Base-by-base conservation (phyloP, 2,888 invertebrate species). In the Eristalis pertinax region DNA sequence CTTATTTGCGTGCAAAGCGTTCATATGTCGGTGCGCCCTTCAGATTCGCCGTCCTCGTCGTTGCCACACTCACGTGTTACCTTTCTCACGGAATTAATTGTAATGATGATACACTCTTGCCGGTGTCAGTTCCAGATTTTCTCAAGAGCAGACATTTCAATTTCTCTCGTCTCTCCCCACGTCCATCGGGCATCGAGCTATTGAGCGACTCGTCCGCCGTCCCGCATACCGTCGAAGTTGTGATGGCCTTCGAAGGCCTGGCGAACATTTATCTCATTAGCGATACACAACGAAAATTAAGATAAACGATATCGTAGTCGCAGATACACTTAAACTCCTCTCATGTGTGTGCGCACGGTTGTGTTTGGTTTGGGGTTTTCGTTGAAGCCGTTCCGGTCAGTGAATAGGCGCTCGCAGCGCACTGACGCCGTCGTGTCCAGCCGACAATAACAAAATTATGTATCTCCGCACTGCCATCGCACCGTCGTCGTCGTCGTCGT, bases 251-350 rank as follows among this genome's bases (percentile, higher is more conserved):
- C 58, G 60, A 67, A 67, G 43, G 65, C 82, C 62, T 72, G 58
- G 15, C 72, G 68, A 80, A 80, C 83, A 87, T 87, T 87, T 87
- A 87, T 83, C 79, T 84, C 87, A 84, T 87, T 87, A 87, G 84
- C 83, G 83, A 80, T 87, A 87, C 87, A 84, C 84, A 87, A 84
- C 79, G 75, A 84, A 76, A 87, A 87, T 84, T 87, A 84, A 87
- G 87, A 87, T 87, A 80, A 87, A 84, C 75, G 87, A 84, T 83
- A 84, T 83, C 38, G 35, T 35, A 38, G 35, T 43, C 50, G 60
- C 60, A 41, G 68, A 68, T 29, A 50, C 24, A 73, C 41, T 32
- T 32, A 32, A 32, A 32, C 26, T 70, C 50, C 29, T 32, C 41
- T 50, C 60, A 10, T 38, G 32, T 56, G 60, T 76, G 72, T 69